These are phyloP conservation scores for Phthorimaea operculella DNA, from an alignment of 1,140 invertebrate species.

Conservation along the genomic window DNA sequence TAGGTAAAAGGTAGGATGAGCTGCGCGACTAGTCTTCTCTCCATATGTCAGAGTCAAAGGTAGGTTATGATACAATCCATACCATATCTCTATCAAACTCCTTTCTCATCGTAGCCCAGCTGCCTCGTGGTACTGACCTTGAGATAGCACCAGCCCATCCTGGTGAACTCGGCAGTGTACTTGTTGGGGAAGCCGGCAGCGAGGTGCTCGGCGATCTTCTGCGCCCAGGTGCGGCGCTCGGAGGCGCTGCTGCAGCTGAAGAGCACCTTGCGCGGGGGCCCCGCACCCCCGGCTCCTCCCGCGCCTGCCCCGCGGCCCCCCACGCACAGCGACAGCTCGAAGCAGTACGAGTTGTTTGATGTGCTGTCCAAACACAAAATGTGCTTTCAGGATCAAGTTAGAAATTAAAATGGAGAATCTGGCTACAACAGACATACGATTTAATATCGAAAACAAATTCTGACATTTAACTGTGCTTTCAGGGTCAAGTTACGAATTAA, in stretches of 20 bases:
- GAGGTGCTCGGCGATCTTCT: slow-evolving; percentile 49
- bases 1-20: too few species aligned
- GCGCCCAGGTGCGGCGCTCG: slow-evolving; percentile 50
- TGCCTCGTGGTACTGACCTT: slow-evolving; percentile 41
- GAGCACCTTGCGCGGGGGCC: slow-evolving; percentile 35
- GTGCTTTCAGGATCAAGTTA: not conserved
- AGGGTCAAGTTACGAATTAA: too few species aligned
- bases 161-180: slow-evolving; percentile 46
- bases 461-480: too few species aligned
- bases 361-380: slow-evolving; percentile 28
- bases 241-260: slow-evolving; percentile 49
- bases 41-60: too few species aligned
- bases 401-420: not conserved
- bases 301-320: slow-evolving; percentile 18
- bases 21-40: too few species aligned
- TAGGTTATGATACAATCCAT: too few species aligned
- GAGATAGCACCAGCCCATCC: slow-evolving; percentile 56
- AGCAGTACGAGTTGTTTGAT: slow-evolving; percentile 47
- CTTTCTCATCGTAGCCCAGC: too few species aligned
- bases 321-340: slow-evolving; percentile 41
- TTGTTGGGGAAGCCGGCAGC: slow-evolving; percentile 40
- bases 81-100: too few species aligned
- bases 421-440: not conserved
- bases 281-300: slow-evolving; percentile 18
- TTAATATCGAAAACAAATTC: too few species aligned